phyloP scores from a whole-genome alignment of 2,797 vertebrate species.

The Diplodus sargus region DNA sequence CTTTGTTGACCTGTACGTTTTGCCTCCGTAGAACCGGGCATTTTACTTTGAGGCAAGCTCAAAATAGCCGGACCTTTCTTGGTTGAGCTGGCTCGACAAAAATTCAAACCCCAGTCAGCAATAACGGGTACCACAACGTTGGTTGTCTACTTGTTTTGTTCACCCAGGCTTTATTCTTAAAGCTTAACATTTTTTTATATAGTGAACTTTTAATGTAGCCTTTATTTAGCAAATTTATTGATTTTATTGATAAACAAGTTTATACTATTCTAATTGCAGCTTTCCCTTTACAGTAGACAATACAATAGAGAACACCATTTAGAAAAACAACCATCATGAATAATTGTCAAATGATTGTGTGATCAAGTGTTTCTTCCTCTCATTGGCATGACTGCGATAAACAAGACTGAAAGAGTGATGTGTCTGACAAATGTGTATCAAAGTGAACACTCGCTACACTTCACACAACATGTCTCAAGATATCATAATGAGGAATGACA shows the following conservation, averaged over 20 bases:
- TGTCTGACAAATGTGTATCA: not conserved
- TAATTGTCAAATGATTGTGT: not conserved
- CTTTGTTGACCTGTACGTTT: slow-evolving; percentile 17
- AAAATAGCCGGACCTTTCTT: no score
- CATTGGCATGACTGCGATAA: not conserved
- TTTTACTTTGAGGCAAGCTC: no score
- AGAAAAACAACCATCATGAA: not conserved
- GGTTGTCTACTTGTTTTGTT: no score
- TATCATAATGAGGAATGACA: not conserved
- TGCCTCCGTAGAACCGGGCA: not conserved
- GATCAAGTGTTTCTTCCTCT: not conserved
- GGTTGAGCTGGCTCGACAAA: no score
- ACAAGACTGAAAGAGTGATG: not conserved
- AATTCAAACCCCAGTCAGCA: no score
- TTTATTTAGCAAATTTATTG: no score
- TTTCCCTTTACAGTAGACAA: slow-evolving; percentile 13
- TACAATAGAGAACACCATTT: not conserved
- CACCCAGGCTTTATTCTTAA: no score
- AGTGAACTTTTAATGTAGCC: no score
- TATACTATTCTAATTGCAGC: no score
- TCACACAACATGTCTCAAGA: not conserved
- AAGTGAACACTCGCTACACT: not conserved
- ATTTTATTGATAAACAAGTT: not conserved
- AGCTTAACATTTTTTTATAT: no score
- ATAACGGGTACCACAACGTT: no score